Percentiles rank a stretch among this genome's conserved stretches.
These are phyloP conservation scores for Lepus europaeus DNA, from an alignment of 2,113 vertebrate species.

Conservation along the genomic window DNA sequence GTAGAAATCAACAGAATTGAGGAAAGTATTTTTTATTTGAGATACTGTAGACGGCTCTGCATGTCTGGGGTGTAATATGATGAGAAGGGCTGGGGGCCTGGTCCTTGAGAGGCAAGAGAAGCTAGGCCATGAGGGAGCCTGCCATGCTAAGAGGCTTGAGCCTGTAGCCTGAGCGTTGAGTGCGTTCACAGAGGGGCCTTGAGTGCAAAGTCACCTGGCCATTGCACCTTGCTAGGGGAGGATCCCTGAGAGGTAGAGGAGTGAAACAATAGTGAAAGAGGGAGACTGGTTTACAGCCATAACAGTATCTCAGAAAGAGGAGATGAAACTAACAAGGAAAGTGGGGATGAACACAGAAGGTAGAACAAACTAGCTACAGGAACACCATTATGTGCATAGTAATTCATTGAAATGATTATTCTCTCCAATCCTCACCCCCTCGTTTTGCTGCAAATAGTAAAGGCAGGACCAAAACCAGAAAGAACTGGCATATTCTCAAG, in stretches of 20 bases:
- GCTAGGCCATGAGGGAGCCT: too few relatives aligned
- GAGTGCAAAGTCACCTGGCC: not conserved
- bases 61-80: not conserved
- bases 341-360: not conserved
- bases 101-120: not conserved
- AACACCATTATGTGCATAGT: not conserved
- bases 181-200: not conserved
- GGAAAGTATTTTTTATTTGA: not conserved
- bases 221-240: not conserved
- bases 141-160: not conserved
- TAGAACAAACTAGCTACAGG: not conserved
- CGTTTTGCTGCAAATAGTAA: not conserved
- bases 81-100: not conserved
- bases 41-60: not conserved
- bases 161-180: not conserved
- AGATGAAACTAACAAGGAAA: not conserved
- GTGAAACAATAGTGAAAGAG: not conserved
- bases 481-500: not conserved
- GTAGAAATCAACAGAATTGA: not conserved
- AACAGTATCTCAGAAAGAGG: not conserved
- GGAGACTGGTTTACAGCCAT: not conserved
- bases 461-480: not conserved
- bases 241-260: not conserved
- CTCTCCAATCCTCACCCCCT: not conserved
- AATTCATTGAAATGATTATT: not conserved